Evolutionary conservation across 2,113 vertebrate species (phyloP), one percentile per base, ranked within the genome.

Genomic region (Aix galericulata): DNA sequence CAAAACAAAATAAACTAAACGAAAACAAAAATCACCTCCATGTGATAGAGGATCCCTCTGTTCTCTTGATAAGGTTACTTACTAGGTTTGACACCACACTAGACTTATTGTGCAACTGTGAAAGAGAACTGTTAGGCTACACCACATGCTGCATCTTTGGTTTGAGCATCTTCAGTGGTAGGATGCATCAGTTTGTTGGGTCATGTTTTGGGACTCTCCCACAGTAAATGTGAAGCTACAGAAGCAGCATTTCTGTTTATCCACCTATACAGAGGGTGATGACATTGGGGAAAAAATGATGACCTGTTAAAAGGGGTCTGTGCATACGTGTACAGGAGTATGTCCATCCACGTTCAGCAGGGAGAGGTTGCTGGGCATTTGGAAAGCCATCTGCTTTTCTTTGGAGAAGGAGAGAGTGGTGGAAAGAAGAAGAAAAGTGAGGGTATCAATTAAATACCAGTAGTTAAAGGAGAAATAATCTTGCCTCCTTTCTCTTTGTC

Each of bases 51-150:
- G 6, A 85, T 93, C 82, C 58, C 75, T 17, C 52, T 53, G 34
- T 25, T 88, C 48, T 94, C 17, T 91, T 91, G 64, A 60, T 83
- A 92, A 91, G 40, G 3, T 9, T 89, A 50, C 59, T 81, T 86
- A 18, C 34, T 79, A 53, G 63, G 17, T 38, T 82, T 68, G 29
- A 26, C 22, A 15, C 71, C 80, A 25, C 9, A 7, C 21, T 60
- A 50, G 26, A 31, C 29, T 55, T 55, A 56, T 17, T 31, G 4
- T 4, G 17, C 34, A 81, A 7, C 32, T 66, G 44, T 26, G 3
- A 14, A 17, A 22, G 29, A 64, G 73, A 58, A 32, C 64, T 93
- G 55, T 71, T 91, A 12, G 4, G 18, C 29, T 56, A 16, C 42
- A 40, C 14, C 42, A 40, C 14, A 18, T 4, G 2, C 32, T 77